Evolutionary conservation across 2,797 vertebrate species (phyloP).

Genomic region (Pteropus rufus): DNA sequence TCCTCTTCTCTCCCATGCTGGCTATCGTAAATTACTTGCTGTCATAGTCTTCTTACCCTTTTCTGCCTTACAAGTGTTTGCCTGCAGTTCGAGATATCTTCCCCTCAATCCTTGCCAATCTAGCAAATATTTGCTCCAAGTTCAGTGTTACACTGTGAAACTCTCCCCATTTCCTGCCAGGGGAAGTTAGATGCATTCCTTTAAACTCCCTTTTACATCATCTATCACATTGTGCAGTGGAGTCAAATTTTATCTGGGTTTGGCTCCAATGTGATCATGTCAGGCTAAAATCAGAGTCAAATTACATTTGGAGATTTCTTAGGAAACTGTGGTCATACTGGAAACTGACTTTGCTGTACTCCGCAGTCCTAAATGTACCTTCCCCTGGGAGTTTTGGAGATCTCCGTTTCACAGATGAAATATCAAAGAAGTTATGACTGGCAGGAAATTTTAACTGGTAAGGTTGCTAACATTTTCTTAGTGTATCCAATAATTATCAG

Average conservation of each 20-base stretch:
- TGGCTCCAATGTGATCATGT: neutral
- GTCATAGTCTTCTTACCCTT: neutral
- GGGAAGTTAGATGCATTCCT: neutral
- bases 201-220: neutral
- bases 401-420: neutral
- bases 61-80: constrained; percentile 17
- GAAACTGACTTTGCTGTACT: neutral
- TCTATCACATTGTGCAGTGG: neutral
- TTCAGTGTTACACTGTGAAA: neutral
- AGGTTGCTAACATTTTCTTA: neutral
- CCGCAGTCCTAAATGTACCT: neutral
- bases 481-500: neutral
- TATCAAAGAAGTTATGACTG: neutral
- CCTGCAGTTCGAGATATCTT: neutral
- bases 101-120: neutral
- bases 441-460: neutral
- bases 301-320: neutral
- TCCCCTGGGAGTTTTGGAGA: neutral
- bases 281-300: neutral
- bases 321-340: neutral
- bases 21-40: neutral
- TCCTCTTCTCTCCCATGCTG: neutral
- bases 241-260: neutral
- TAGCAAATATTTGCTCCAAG: constrained; percentile 14
- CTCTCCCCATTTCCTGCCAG: neutral